Evolutionary conservation across 2,888 invertebrate genomes (phyloP), one percentile per base, ranked within the genome.

Genomic region (Carterocephalus palaemon): DNA sequence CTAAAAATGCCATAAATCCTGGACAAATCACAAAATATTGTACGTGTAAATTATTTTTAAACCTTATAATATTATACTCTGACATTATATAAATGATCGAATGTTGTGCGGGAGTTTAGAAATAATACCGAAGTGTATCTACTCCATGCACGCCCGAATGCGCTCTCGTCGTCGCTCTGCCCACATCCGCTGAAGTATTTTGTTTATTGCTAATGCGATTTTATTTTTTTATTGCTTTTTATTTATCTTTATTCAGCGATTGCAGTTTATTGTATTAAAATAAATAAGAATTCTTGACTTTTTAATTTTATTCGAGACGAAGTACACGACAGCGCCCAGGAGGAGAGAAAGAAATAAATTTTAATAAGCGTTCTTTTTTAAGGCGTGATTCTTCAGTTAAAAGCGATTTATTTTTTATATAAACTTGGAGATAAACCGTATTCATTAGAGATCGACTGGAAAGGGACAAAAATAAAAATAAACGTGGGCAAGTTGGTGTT

Each of bases 251-350:
- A 86, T 86, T 86, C 85, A 84, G 77, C 84, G 86, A 84, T 86
- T 85, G 86, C 85, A 81, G 85, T 86, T 85, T 86, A 86, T 86
- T 86, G 85, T 86, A 86, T 86, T 85, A 86, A 86, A 85, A 86
- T 86, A 86, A 86, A 86, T 84, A 86, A 85, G 85, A 86, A 84
- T 85, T 84, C 83, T 82, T 76, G 83, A 84, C 83, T 85, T 85
- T 86, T 86, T 85, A 85, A 86, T 86, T 86, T 86, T 86, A 82
- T 86, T 85, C 75, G 75, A 73, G 72, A 62, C 82, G 70, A 72
- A 76, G 83, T 84, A 85, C 86, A 85, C 80, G 84, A 84, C 86
- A 78, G 77, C 68, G 77, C 78, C 46, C 74, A 77, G 77, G 81
- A 73, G 70, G 70, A 80, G 82, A 83, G 83, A 84, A 79, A 83